Evolutionary conservation across 1,140 invertebrate genomes (phyloP), one percentile per base, ranked within the genome.

Genomic region (Aphelenchoides besseyi): DNA sequence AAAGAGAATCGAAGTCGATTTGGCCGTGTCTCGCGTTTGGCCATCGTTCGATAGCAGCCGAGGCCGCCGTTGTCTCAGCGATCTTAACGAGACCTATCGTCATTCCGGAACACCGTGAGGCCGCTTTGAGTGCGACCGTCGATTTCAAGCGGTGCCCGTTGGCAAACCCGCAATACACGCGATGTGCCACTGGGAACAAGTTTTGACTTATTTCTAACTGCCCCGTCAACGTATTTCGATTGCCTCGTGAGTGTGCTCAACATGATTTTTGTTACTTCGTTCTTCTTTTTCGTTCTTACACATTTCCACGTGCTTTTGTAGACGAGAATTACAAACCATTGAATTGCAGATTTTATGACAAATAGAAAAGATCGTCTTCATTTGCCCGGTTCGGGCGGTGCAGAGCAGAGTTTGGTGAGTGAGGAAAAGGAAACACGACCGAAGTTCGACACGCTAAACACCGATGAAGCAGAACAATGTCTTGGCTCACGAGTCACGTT

Each of bases 401-500:
- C 23, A 12, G 67, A 70, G 1, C 26, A 66, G 36, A 33, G n/a
- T 1, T 35, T 69, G 68, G 33, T 29, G 66, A 30, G n/a, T 12
- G 33, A 69, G 16, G 61, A 71, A 23, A 23, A 69, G 63, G 28
- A 69, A 71, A 23, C 30, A 12, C 5, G 18, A 16, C 55, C 62
- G 9, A 69, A 23, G 29, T 69, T 69, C 67, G 68, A 71, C 30
- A 78, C 74, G 16, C 41, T 32, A 23, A 71, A 70, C 32, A 52
- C 30, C 12, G 77, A 77, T 29, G 75, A 76, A n/a, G 72, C 74
- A 9, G 73, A 61, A n/a, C 52, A 72, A 41, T 63, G 63, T 2
- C 69, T 79, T 18, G 69, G 73, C 23, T 81, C 78, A 16, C 66
- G 76, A 32, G 78, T 79, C 26, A 79, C 79, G 12, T 79, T 79